Conservation (phyloP, 2,113 vertebrate species). For the Triplophysa rosa region DNA sequence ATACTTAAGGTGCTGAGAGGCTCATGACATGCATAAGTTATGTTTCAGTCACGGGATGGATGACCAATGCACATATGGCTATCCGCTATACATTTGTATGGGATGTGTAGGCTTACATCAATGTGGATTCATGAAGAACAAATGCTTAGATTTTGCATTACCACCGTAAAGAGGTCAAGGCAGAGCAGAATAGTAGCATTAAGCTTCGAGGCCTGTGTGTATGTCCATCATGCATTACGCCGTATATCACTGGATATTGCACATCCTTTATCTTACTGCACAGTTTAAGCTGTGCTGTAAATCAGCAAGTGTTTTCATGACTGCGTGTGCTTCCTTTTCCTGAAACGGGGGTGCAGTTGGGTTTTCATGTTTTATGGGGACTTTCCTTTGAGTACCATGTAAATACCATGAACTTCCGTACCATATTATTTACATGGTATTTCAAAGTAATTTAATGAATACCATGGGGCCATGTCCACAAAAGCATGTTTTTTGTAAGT, state of each 20-base stretch:
- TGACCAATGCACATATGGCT: neutral
- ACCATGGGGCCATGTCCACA: too few relatives aligned
- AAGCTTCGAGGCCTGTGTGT: neutral
- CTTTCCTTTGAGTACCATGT: too few relatives aligned
- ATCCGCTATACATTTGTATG: neutral
- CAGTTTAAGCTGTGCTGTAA: slow-evolving; percentile 1
- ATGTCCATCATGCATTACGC: neutral
- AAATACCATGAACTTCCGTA: too few relatives aligned
- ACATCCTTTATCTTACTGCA: slow-evolving; percentile 19
- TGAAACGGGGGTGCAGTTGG: too few relatives aligned
- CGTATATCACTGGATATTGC: neutral
- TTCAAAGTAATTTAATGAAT: too few relatives aligned
- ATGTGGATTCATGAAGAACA: neutral
- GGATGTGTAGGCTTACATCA: neutral
- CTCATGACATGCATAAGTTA: neutral
- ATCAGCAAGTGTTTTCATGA: slow-evolving; percentile 20
- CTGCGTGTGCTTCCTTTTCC: neutral
- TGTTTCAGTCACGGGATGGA: neutral
- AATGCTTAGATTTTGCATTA: neutral
- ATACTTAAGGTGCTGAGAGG: slow-evolving; percentile 24
- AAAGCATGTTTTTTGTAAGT: too few relatives aligned
- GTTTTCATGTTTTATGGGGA: too few relatives aligned
- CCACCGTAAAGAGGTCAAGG: slow-evolving; percentile 2
- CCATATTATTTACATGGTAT: too few relatives aligned
- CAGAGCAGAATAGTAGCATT: neutral